Evolutionary conservation across 2,797 vertebrate species (phyloP).

Genomic region (Chaetodon trifasciatus): DNA sequence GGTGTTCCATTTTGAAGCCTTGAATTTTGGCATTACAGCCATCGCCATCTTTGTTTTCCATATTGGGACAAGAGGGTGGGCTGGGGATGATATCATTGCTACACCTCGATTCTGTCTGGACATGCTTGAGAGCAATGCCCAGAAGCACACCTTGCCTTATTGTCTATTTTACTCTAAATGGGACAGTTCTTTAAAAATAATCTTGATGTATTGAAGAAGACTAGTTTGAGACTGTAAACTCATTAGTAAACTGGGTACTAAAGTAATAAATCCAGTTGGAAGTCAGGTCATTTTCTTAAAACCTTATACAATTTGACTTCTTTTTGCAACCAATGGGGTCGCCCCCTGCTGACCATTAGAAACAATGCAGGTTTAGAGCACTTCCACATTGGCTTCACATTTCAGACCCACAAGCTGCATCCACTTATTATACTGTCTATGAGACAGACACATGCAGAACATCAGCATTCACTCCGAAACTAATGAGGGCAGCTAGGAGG

Average conservation of each 20-base stretch:
- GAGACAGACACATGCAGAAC: slow-evolving; percentile 36
- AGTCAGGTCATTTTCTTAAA: background rate
- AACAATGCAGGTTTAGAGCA: background rate
- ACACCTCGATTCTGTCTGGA: too few species aligned
- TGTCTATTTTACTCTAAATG: background rate
- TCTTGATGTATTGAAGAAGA: too few species aligned
- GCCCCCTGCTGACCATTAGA: background rate
- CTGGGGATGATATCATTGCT: background rate
- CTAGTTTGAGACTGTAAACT: background rate
- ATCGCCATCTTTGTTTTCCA: background rate
- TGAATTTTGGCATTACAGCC: background rate
- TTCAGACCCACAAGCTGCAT: too few species aligned
- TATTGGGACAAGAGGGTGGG: background rate
- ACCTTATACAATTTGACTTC: background rate
- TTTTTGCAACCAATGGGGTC: background rate
- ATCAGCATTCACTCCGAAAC: slow-evolving; percentile 51
- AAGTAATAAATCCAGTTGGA: background rate
- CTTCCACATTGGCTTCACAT: background rate
- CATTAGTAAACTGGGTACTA: background rate
- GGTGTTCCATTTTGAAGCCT: background rate
- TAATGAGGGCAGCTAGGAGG: slow-evolving; percentile 63
- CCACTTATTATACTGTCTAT: background rate
- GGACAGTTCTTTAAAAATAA: too few species aligned
- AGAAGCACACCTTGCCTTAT: background rate
- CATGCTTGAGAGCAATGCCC: too few species aligned